Evolutionary conservation across 2,113 vertebrate species (phyloP).

Genomic region (Ptilorrhoa leucosticta): DNA sequence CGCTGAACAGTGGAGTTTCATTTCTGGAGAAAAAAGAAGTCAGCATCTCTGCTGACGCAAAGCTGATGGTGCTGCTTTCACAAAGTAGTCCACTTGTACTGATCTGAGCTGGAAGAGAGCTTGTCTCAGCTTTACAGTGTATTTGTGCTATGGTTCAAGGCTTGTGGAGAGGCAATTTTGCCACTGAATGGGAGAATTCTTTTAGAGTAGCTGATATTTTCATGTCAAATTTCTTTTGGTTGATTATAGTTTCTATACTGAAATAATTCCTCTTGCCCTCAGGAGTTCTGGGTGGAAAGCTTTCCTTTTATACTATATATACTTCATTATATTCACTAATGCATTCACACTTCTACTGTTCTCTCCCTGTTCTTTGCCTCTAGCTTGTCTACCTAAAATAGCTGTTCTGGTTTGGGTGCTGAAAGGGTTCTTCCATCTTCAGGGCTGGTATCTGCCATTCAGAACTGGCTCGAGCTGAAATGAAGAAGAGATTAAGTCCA

Average conservation of each 20-base stretch:
- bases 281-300: neutral
- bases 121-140: neutral
- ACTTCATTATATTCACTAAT: neutral
- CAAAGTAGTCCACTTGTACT: neutral
- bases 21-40: slow-evolving; percentile 19
- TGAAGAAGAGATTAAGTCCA: neutral
- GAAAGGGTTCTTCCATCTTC: neutral
- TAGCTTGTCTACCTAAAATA: neutral
- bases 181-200: neutral
- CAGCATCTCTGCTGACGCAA: neutral
- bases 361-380: neutral
- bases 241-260: neutral
- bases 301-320: neutral
- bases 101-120: neutral
- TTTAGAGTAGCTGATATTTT: neutral
- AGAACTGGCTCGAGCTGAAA: neutral
- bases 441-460: neutral
- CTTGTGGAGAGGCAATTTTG: neutral
- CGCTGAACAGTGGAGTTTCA: neutral
- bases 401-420: neutral
- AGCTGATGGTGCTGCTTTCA: neutral
- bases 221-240: neutral
- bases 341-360: neutral
- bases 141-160: neutral
- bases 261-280: neutral